Percentiles rank a stretch among this genome's conserved stretches.
phyloP scores from a whole-genome alignment of 1,140 invertebrate species.

The Trachymyrmex cornetzi region DNA sequence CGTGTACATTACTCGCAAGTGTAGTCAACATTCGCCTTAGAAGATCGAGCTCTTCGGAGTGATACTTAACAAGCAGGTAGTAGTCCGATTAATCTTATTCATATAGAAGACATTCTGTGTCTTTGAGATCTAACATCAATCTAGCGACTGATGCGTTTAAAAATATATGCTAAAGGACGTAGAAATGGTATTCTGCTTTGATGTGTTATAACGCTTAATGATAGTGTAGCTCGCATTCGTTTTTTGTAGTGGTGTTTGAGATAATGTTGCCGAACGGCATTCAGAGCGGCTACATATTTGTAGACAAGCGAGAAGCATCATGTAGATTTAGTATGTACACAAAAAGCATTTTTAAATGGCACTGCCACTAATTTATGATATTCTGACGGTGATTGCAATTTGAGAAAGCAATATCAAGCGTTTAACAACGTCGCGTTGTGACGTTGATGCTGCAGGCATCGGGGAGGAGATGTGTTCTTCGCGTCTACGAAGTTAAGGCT shows the following conservation, averaged over 20 bases:
- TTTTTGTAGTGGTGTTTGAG: not conserved
- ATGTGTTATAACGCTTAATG: not conserved
- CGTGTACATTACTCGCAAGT: not conserved
- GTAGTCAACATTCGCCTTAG: not conserved
- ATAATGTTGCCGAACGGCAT: slow-evolving; percentile 31
- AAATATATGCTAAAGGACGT: not conserved
- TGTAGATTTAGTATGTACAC: slow-evolving; percentile 60
- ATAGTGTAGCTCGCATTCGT: not conserved
- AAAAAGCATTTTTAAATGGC: slow-evolving; percentile 35
- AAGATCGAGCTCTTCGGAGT: not conserved
- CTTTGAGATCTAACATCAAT: not conserved
- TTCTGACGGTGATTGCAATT: slow-evolving; percentile 60
- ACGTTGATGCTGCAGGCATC: slow-evolving; percentile 21
- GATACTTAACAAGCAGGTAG: not conserved
- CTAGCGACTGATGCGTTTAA: not conserved
- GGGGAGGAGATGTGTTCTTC: not conserved
- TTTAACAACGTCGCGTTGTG: not conserved
- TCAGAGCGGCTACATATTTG: not conserved
- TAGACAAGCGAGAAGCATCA: slow-evolving; percentile 10
- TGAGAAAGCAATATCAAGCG: slow-evolving; percentile 65
- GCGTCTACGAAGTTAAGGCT: slow-evolving; percentile 34
- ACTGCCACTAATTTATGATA: slow-evolving; percentile 73
- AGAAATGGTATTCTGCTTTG: not conserved
- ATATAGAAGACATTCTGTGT: not conserved
- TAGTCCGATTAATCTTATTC: slow-evolving; percentile 4